Conservation (phyloP, 2,888 invertebrate species). For the Nephrocerus scutellatus region DNA sequence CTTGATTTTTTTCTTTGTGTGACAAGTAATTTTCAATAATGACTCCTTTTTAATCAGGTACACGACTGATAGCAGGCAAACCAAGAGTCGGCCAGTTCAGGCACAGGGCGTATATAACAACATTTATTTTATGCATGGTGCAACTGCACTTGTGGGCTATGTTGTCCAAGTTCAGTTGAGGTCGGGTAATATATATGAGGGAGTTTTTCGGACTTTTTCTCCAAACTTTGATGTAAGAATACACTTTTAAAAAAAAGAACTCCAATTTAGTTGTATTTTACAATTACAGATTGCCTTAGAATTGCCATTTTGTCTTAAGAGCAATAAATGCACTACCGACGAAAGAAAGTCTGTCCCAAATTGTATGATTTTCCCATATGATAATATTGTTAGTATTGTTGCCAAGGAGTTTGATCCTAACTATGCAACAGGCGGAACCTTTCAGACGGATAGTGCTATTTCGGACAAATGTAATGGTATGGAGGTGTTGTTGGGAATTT, state of each 20-base stretch:
- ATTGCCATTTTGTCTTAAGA: conserved; percentile 65
- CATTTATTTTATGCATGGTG: conserved; percentile 83
- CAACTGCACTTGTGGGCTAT: conserved; percentile 78
- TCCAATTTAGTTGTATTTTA: too few species aligned
- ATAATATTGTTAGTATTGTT: conserved; percentile 76
- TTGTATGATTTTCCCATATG: conserved; percentile 63
- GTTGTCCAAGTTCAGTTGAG: conserved; percentile 73
- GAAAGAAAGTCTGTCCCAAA: conserved; percentile 38
- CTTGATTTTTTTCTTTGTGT: too few species aligned
- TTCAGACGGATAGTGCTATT: conserved; percentile 84
- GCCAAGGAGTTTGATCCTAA: conserved; percentile 82
- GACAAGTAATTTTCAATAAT: too few species aligned
- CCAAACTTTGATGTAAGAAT: conserved; percentile 75
- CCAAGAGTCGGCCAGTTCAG: conserved; percentile 59
- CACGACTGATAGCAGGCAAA: conserved; percentile 39
- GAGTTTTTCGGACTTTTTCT: conserved; percentile 84
- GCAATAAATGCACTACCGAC: conserved; percentile 36
- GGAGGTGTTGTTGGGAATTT: too few species aligned
- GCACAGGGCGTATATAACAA: conserved; percentile 87
- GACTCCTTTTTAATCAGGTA: conserved; percentile 35
- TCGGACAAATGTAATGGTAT: conserved; percentile 73
- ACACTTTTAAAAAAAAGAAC: too few species aligned
- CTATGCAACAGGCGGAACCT: conserved; percentile 80
- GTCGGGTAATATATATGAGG: conserved; percentile 81
- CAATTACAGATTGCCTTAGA: conserved; percentile 75